Conservation (phyloP, 2,113 vertebrate genomes). For the Gnathonemus longibarbis region DNA sequence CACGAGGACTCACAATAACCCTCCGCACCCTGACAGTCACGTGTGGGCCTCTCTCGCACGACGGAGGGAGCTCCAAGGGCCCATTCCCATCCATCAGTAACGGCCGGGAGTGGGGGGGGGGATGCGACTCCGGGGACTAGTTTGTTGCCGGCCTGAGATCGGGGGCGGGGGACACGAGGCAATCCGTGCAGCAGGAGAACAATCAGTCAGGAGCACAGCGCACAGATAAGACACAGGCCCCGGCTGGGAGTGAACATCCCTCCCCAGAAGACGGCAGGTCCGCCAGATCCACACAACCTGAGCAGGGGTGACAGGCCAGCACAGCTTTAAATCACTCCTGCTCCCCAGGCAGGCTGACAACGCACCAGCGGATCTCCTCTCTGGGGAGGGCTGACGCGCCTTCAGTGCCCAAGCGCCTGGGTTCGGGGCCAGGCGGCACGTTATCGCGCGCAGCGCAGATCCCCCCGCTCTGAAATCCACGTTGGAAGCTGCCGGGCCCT, state of each 20-base stretch:
- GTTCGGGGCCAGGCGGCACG: background rate
- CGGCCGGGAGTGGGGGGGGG: background rate
- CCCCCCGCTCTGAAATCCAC: background rate
- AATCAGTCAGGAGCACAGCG: background rate
- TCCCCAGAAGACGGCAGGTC: background rate
- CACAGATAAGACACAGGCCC: conserved; percentile 19
- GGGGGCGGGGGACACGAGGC: background rate
- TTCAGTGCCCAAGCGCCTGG: background rate
- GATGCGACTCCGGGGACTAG: background rate
- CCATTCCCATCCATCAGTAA: background rate
- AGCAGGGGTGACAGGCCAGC: background rate
- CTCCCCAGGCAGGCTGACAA: background rate
- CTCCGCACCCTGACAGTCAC: background rate
- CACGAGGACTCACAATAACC: background rate
- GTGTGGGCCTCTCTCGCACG: background rate
- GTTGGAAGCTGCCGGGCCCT: background rate
- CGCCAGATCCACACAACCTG: background rate
- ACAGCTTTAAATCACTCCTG: background rate
- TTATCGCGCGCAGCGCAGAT: background rate
- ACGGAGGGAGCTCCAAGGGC: background rate
- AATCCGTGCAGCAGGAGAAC: conserved; percentile 2
- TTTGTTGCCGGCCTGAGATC: background rate
- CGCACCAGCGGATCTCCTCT: background rate
- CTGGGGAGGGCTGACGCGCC: background rate
- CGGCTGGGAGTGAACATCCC: background rate